Base-by-base conservation (phyloP, 2,888 invertebrate species). In the Cheilosia impressa region DNA sequence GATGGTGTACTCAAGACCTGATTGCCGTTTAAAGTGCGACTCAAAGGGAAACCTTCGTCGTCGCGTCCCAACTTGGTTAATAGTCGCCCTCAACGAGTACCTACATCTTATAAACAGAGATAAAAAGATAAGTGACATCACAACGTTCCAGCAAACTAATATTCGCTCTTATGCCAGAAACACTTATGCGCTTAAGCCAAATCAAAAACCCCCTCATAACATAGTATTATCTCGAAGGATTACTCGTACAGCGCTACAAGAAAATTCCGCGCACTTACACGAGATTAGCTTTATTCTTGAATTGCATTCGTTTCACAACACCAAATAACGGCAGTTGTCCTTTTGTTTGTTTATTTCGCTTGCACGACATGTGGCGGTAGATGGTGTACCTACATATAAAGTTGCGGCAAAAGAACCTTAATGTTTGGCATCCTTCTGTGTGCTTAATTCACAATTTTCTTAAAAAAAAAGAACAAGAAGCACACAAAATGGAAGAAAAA, bases 381-480 rank as follows among this genome's bases (percentile, higher is more conserved):
- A 65, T 19, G 45, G 7, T 45, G 7, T 45, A 24, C 24, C 2
- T 24, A 31, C 31, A 31, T 31, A 31, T 31, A 9, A 62, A 82
- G 77, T 72, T 72, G 45, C 22, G 82, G 71, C 47, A 55, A 34
- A 82, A 50, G 55, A 41, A 63, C 45, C 45, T 43, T 69, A 60
- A 62, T 62, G 73, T 43, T 62, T 17, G 43, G 69, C 41, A 34
- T 31, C 19, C 62, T 38, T 17, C 27, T 66, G 19, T 72, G 65
- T 34, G 53, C 65, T 83, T 78, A 83, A 78, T 78, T 83, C 68
- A 68, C 62, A 78, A 78, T 73, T 68, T 69, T 58, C 78, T 65
- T 79, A 43, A 45, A 41, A 71, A 31, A 68, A 6, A 45, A 50
- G 38, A 52, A 27, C 27, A 27, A 1, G 57, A 24, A 38, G 13